phyloP scores from a whole-genome alignment of 2,888 invertebrate genomes.

The Acholoe squamosa region DNA sequence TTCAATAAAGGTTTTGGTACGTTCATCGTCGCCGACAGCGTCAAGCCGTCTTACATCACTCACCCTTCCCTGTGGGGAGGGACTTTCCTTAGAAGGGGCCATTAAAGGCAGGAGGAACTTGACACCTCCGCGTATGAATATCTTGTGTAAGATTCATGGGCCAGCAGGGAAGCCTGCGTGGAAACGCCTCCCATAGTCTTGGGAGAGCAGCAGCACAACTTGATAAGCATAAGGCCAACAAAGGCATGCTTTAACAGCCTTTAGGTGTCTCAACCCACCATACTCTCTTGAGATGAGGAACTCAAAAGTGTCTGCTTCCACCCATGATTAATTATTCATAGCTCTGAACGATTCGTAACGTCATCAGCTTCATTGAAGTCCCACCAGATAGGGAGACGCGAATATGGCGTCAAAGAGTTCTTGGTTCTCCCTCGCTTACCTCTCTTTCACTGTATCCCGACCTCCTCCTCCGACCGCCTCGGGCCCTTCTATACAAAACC shows the following conservation, averaged over 20 bases:
- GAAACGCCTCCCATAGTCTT: neutral
- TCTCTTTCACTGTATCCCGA: too few relatives aligned
- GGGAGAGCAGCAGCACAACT: neutral
- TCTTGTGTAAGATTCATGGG: slow-evolving; percentile 40
- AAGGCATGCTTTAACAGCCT: slow-evolving; percentile 4
- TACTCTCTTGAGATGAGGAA: neutral
- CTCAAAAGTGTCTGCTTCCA: slow-evolving; percentile 7
- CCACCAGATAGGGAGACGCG: neutral
- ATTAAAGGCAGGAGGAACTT: slow-evolving; percentile 29
- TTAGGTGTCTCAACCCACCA: neutral
- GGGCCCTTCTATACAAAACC: too few relatives aligned
- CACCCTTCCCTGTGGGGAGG: neutral
- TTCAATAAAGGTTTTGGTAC: neutral
- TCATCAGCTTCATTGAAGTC: neutral
- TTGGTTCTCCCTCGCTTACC: too few relatives aligned
- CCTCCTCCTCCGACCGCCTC: too few relatives aligned
- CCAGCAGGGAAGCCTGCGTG: neutral
- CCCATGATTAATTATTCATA: slow-evolving; percentile 7
- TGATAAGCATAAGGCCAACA: neutral
- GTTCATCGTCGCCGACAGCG: slow-evolving; percentile 26
- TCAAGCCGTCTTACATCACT: slow-evolving; percentile 9
- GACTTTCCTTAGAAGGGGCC: neutral
- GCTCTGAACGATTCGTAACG: neutral
- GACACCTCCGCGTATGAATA: slow-evolving; percentile 45
- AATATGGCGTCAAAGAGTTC: neutral